phyloP scores from a whole-genome alignment of 1,140 invertebrate genomes.

The Drosophila neocordata region DNA sequence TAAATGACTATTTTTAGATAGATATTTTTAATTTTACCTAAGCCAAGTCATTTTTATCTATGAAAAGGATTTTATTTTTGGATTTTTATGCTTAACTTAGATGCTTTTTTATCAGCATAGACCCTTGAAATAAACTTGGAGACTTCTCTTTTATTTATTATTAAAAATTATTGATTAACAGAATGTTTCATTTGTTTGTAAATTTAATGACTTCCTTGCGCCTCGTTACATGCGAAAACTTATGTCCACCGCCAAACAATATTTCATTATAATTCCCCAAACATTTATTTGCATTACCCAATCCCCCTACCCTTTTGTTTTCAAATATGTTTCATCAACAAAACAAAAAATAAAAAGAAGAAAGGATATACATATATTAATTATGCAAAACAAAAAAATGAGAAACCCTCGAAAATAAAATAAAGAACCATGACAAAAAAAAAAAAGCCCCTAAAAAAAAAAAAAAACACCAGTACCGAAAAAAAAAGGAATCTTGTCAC shows the following conservation, averaged over 20 bases:
- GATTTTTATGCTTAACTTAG: no score
- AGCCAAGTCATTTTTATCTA: no score
- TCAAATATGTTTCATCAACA: constrained; percentile 62
- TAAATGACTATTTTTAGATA: no score
- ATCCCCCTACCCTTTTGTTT: no score
- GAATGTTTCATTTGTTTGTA: background rate
- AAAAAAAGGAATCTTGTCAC: constrained; percentile 45
- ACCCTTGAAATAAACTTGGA: no score
- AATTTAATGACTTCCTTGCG: background rate
- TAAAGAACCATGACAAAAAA: constrained; percentile 31
- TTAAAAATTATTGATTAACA: background rate
- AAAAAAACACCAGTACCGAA: constrained; percentile 24
- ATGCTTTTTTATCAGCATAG: no score
- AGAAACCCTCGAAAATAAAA: constrained; percentile 29
- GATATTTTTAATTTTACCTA: no score
- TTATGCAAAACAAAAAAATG: constrained; percentile 52
- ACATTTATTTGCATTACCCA: constrained; percentile 72
- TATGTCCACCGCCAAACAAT: constrained; percentile 16
- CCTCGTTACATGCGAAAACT: background rate
- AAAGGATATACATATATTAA: constrained; percentile 68
- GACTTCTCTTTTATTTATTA: background rate
- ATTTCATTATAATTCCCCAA: constrained; percentile 40
- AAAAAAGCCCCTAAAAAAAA: constrained; percentile 19
- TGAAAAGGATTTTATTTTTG: no score
- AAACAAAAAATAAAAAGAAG: constrained; percentile 26